Evolutionary conservation across 2,797 vertebrate species (phyloP).

Genomic region (Amblyopsis hoosieri): DNA sequence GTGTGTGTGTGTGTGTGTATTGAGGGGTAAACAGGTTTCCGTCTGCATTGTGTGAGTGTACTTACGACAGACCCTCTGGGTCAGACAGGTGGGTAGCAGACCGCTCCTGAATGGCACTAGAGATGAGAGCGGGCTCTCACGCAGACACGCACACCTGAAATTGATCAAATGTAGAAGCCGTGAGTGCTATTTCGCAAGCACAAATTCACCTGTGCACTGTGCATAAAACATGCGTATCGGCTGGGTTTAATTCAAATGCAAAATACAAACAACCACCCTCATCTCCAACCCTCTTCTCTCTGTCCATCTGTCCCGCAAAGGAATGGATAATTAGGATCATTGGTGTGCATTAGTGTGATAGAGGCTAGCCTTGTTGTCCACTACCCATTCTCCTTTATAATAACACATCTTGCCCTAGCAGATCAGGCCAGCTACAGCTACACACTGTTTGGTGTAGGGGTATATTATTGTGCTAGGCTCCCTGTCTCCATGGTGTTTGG

Average conservation of each 20-base stretch:
- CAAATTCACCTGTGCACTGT: conserved; percentile 43
- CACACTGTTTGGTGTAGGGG: background rate
- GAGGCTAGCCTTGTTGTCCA: conserved; percentile 62
- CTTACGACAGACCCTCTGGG: background rate
- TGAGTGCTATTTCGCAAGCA: conserved; percentile 47
- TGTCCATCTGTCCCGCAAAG: conserved; percentile 17
- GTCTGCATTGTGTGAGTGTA: background rate
- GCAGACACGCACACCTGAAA: conserved; percentile 25
- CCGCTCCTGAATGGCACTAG: conserved; percentile 11
- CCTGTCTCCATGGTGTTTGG: background rate
- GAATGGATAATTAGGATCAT: conserved; percentile 50
- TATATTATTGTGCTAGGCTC: conserved; percentile 32
- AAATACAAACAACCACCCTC: conserved; percentile 52
- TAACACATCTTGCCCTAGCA: too few relatives aligned
- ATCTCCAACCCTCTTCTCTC: background rate
- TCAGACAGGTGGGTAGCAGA: conserved; percentile 8
- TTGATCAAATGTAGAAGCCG: conserved; percentile 44
- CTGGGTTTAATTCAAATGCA: conserved; percentile 64
- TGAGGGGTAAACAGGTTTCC: background rate
- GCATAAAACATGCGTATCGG: conserved; percentile 59
- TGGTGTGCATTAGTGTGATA: conserved; percentile 62
- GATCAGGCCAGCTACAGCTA: too few relatives aligned
- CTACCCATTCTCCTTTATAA: conserved; percentile 41
- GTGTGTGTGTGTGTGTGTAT: background rate
- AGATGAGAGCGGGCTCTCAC: conserved; percentile 16